phyloP scores from a whole-genome alignment of 2,888 invertebrate species.

The Parapristionchus giblindavisi region DNA sequence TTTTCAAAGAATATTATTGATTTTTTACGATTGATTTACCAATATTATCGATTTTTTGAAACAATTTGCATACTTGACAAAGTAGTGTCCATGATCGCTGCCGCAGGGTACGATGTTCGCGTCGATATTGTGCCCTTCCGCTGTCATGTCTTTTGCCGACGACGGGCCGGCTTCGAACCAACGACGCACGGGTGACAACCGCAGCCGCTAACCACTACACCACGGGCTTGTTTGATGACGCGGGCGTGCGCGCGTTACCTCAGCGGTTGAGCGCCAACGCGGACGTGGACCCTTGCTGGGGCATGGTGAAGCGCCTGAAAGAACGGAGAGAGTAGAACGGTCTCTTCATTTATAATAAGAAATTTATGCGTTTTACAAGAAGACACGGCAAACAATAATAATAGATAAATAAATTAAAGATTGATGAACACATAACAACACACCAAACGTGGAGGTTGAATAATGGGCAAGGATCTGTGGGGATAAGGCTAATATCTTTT shows the following conservation, averaged over 20 bases:
- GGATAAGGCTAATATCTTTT: no score
- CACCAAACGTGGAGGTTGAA: no score
- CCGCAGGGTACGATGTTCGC: slow-evolving; percentile 62
- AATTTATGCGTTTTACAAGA: no score
- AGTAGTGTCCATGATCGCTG: slow-evolving; percentile 86
- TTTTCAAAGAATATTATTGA: neutral
- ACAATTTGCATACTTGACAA: slow-evolving; percentile 79
- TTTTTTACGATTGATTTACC: neutral
- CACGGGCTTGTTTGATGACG: neutral
- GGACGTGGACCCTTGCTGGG: no score
- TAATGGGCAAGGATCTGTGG: no score
- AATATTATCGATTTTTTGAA: neutral
- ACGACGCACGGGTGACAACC: neutral
- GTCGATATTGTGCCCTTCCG: slow-evolving; percentile 69
- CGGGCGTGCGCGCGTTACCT: neutral
- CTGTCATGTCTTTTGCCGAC: slow-evolving; percentile 55
- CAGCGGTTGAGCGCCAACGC: no score
- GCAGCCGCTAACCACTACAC: slow-evolving; percentile 30
- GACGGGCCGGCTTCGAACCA: slow-evolving; percentile 9
- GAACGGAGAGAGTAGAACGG: no score
- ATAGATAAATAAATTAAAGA: no score
- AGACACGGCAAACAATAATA: no score
- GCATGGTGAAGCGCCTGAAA: no score
- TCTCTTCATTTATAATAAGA: no score
- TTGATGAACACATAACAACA: no score